Conservation (phyloP, 1,140 invertebrate species). For the Chymomyza costata region DNA sequence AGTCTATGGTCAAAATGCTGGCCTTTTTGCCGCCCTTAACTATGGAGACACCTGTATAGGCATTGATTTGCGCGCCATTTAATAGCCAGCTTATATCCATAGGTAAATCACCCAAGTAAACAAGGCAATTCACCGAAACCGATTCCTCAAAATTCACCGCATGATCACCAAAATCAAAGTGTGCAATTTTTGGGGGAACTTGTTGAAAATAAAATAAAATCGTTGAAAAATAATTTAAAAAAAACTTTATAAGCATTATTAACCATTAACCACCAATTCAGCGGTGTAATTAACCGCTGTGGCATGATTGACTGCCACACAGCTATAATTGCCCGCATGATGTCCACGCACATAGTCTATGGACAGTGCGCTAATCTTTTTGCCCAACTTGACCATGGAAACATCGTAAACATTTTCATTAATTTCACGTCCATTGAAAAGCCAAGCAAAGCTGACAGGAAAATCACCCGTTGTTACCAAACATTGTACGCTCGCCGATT, state of each 20-base stretch:
- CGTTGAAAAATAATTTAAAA: conserved; percentile 23
- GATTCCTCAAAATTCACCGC: conserved; percentile 83
- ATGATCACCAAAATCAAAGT: conserved; percentile 81
- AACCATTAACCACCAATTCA: conserved; percentile 81
- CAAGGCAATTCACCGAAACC: conserved; percentile 84
- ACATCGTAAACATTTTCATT: conserved; percentile 77
- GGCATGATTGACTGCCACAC: conserved; percentile 84
- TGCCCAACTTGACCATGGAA: conserved; percentile 62
- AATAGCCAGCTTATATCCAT: conserved; percentile 87
- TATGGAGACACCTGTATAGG: conserved; percentile 64
- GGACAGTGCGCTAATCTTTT: conserved; percentile 79
- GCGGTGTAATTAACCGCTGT: conserved; percentile 83
- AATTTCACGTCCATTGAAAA: conserved; percentile 77
- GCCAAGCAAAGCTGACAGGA: conserved; percentile 82
- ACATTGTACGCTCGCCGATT: conserved; percentile 83
- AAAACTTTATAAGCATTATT: conserved; percentile 3
- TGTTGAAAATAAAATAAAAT: neutral
- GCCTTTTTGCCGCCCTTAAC: conserved; percentile 76
- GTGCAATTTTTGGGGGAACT: conserved; percentile 85
- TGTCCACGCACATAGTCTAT: conserved; percentile 80
- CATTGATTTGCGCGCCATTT: conserved; percentile 77
- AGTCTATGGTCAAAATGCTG: conserved; percentile 85
- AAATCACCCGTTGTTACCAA: conserved; percentile 85
- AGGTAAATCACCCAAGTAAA: conserved; percentile 89
- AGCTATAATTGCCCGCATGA: conserved; percentile 84